Evolutionary conservation across 2,888 invertebrate species (phyloP).

Genomic region (Scrobipalpa atriplicella): DNA sequence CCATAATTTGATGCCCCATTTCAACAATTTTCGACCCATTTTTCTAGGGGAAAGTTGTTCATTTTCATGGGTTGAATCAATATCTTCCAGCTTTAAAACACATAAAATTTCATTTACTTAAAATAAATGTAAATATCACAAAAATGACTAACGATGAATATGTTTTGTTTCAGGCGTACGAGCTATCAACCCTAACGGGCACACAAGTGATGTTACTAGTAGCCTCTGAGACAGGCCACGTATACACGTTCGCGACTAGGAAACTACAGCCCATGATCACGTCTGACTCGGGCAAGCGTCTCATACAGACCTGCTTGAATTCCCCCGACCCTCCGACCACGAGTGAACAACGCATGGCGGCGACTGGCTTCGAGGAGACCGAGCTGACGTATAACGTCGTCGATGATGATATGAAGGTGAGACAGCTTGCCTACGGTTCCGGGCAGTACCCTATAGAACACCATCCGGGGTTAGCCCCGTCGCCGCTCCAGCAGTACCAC

Average conservation of each 20-base stretch:
- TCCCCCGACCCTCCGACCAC: slow-evolving; percentile 95
- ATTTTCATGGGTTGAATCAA: too few species aligned
- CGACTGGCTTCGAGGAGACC: slow-evolving; percentile 99
- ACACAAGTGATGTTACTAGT: slow-evolving; percentile 99
- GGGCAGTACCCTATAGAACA: slow-evolving; percentile 88
- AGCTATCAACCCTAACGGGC: slow-evolving; percentile 98
- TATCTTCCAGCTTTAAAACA: too few species aligned
- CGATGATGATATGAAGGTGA: slow-evolving; percentile 98
- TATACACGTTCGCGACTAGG: slow-evolving; percentile 99
- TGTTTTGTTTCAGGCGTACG: slow-evolving; percentile 92
- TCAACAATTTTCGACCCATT: too few species aligned
- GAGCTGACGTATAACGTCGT: slow-evolving; percentile 98
- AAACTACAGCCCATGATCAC: slow-evolving; percentile 99
- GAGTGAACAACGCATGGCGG: slow-evolving; percentile 98
- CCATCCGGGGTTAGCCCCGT: slow-evolving; percentile 85
- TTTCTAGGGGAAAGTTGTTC: too few species aligned
- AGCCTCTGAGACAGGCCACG: slow-evolving; percentile 99
- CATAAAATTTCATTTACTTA: too few species aligned
- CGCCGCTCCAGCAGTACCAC: slow-evolving; percentile 87
- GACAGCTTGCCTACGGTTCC: slow-evolving; percentile 95
- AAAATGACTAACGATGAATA: neutral
- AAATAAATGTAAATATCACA: neutral
- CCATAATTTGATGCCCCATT: too few species aligned
- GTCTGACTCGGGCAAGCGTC: slow-evolving; percentile 97
- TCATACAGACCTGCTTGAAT: slow-evolving; percentile 99